These are phyloP conservation scores for Oncorhynchus gorbuscha DNA, from an alignment of 2,113 vertebrate species.

Conservation along the genomic window DNA sequence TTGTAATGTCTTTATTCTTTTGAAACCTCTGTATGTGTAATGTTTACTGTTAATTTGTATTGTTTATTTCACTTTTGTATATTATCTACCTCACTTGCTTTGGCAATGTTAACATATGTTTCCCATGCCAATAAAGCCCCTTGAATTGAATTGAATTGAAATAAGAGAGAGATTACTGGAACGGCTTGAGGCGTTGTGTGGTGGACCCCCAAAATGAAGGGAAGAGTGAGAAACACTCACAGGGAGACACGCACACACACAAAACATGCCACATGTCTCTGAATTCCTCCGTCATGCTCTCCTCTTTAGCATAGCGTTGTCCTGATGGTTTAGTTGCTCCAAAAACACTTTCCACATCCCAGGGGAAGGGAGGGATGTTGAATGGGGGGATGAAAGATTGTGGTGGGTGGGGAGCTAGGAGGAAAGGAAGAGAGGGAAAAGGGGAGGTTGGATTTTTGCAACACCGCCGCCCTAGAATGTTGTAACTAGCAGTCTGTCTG, in stretches of 20 bases:
- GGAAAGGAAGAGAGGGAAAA: background rate
- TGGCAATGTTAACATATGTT: too few relatives aligned
- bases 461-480: constrained; percentile 35
- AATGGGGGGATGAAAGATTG: constrained; percentile 1
- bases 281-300: background rate
- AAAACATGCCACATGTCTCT: background rate
- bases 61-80: too few relatives aligned
- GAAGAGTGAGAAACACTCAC: too few relatives aligned
- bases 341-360: background rate
- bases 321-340: background rate
- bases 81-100: too few relatives aligned
- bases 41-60: too few relatives aligned
- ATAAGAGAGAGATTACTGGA: constrained; percentile 21
- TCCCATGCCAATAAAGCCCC: too few relatives aligned
- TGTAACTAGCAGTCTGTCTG: constrained; percentile 54
- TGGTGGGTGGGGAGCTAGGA: background rate
- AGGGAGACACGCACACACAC: constrained; percentile 4
- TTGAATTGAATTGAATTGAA: too few relatives aligned
- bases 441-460: constrained; percentile 28
- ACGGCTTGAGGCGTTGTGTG: constrained; percentile 18
- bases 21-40: too few relatives aligned
- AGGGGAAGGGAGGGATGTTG: background rate
- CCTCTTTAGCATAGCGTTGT: background rate
- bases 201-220: background rate
- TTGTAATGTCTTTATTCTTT: too few relatives aligned